A percentile compares a stretch with the other conserved stretches of the same genome.
Conservation (phyloP, 1,140 invertebrate species). For the Rhopalosiphum maidis region DNA sequence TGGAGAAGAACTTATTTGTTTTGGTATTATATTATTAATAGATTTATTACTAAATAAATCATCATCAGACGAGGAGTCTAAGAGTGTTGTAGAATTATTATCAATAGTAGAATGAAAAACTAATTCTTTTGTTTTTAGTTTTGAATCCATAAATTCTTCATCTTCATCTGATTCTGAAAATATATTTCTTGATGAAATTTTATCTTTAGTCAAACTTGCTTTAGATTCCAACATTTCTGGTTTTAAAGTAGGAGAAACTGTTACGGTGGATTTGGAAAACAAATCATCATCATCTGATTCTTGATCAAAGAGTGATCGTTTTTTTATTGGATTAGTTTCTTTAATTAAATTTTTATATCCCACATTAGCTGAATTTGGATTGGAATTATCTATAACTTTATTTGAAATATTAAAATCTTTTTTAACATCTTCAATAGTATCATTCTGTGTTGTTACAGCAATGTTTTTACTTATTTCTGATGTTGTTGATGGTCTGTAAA, state of each 20-base stretch:
- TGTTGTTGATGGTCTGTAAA: neutral
- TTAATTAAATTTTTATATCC: neutral
- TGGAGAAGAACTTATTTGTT: neutral
- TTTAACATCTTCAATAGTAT: neutral
- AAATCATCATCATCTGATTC: constrained; percentile 48
- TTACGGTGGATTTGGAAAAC: neutral
- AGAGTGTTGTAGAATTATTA: neutral
- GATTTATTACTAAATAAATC: constrained; percentile 48
- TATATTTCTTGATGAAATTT: neutral
- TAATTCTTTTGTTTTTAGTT: neutral
- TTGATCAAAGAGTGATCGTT: neutral
- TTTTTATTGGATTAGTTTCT: constrained; percentile 20
- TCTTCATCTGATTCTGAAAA: constrained; percentile 40
- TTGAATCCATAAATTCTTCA: neutral
- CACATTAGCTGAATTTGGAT: neutral
- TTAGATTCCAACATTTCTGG: neutral
- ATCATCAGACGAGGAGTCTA: constrained; percentile 48
- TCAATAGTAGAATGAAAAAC: neutral
- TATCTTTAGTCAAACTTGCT: neutral
- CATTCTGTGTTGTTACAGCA: neutral
- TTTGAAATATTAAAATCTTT: neutral
- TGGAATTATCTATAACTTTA: neutral
- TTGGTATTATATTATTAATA: neutral
- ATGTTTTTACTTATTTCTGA: neutral
- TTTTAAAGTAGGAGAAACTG: neutral